Evolutionary conservation across 2,113 vertebrate species (phyloP).

Genomic region (Meles meles): DNA sequence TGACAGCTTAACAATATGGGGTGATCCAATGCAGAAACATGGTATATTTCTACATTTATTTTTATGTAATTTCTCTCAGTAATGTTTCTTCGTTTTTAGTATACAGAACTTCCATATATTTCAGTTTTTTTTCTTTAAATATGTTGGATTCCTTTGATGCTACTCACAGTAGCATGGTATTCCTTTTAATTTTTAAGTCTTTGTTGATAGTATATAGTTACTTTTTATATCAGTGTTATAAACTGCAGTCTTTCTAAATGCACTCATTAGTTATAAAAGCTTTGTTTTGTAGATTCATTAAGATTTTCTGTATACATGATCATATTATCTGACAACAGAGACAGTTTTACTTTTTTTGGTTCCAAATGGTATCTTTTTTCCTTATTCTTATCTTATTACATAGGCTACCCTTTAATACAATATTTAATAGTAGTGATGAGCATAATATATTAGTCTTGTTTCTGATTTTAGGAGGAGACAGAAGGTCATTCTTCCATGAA

Average conservation of each 20-base stretch:
- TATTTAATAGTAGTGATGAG: background rate
- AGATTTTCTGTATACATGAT: background rate
- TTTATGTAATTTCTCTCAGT: background rate
- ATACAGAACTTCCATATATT: background rate
- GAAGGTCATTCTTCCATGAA: background rate
- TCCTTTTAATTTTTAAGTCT: background rate
- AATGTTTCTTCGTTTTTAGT: background rate
- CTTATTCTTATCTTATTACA: background rate
- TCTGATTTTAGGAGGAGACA: background rate
- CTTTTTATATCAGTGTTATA: background rate
- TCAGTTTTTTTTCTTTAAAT: background rate
- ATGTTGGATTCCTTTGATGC: background rate
- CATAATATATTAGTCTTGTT: background rate
- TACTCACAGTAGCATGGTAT: background rate
- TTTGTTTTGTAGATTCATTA: background rate
- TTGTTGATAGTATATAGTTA: background rate
- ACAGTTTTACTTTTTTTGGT: background rate
- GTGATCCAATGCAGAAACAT: background rate
- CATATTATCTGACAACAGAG: background rate
- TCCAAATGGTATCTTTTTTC: background rate
- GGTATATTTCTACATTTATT: background rate
- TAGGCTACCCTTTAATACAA: background rate
- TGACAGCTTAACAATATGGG: background rate
- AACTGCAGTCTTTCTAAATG: background rate
- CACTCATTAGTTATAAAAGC: background rate